A percentile compares a stretch with the other conserved stretches of the same genome.
Conservation (phyloP, 2,797 vertebrate species). For the Centroberyx gerrardi region DNA sequence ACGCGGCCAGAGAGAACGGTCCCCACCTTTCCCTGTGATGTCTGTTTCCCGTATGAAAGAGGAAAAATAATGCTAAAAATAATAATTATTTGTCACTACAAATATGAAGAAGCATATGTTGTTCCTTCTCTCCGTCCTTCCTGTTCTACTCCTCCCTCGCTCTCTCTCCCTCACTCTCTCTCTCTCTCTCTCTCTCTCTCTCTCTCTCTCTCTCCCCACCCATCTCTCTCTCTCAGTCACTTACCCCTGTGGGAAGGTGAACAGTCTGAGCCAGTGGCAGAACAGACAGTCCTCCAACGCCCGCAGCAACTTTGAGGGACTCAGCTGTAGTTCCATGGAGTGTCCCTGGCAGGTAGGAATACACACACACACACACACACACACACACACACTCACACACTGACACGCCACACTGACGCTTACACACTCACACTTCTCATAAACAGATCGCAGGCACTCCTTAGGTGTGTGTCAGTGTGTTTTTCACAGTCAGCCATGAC, state of each 20-base stretch:
- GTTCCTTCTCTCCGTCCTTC: background rate
- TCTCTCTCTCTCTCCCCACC: background rate
- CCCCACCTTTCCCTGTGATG: background rate
- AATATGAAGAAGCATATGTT: no score
- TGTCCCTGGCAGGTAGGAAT: constrained; percentile 87
- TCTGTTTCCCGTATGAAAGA: background rate
- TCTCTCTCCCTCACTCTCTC: background rate
- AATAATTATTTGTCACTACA: background rate
- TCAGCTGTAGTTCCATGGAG: constrained; percentile 67
- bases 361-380: constrained; percentile 9
- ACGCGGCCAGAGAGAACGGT: constrained; percentile 4
- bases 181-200: constrained; percentile 7
- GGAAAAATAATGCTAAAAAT: background rate
- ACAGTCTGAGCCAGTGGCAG: constrained; percentile 57
- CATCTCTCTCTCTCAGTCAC: constrained; percentile 45
- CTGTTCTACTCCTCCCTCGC: background rate
- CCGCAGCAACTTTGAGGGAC: constrained; percentile 62
- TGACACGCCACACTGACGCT: background rate
- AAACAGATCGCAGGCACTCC: no score
- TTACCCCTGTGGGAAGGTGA: constrained; percentile 80
- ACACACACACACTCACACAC: constrained; percentile 1
- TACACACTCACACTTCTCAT: background rate
- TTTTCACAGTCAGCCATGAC: no score
- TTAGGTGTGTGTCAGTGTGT: no score
- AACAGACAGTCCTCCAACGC: constrained; percentile 51